Conservation (phyloP, 2,113 vertebrate species). For the Tonatia bakeri region DNA sequence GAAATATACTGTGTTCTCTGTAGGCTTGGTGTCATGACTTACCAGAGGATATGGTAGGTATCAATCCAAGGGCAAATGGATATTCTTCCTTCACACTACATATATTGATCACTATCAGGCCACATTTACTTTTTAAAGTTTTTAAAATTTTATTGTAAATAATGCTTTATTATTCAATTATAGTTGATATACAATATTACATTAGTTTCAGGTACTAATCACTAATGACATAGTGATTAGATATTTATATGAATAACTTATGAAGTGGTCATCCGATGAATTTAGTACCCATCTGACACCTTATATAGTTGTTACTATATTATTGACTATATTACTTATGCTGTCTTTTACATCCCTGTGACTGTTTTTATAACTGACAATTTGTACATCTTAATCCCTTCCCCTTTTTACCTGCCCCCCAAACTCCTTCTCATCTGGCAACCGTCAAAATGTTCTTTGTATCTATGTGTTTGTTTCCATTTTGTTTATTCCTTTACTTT, state of each 20-base stretch:
- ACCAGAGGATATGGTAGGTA: background rate
- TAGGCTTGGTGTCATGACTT: background rate
- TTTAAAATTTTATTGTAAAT: background rate
- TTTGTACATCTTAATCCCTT: background rate
- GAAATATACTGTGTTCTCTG: background rate
- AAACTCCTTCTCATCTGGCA: background rate
- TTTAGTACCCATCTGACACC: background rate
- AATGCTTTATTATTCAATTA: background rate
- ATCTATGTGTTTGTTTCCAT: background rate
- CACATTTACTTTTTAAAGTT: background rate
- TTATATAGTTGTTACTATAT: background rate
- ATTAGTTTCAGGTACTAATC: background rate
- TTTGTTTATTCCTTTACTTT: background rate
- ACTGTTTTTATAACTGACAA: background rate
- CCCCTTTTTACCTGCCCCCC: background rate
- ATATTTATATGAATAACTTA: background rate
- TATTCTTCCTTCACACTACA: background rate
- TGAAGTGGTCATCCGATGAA: background rate
- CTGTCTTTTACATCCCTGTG: background rate
- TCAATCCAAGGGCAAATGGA: background rate
- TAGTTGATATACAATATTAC: background rate
- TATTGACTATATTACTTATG: background rate
- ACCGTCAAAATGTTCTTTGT: background rate
- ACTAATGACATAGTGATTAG: background rate
- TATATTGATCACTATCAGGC: background rate